A percentile compares a stretch with the other conserved stretches of the same genome.
These are phyloP conservation scores for Actinia equina DNA, from an alignment of 64 coral and sea anemone genomes.

Conservation along the genomic window DNA sequence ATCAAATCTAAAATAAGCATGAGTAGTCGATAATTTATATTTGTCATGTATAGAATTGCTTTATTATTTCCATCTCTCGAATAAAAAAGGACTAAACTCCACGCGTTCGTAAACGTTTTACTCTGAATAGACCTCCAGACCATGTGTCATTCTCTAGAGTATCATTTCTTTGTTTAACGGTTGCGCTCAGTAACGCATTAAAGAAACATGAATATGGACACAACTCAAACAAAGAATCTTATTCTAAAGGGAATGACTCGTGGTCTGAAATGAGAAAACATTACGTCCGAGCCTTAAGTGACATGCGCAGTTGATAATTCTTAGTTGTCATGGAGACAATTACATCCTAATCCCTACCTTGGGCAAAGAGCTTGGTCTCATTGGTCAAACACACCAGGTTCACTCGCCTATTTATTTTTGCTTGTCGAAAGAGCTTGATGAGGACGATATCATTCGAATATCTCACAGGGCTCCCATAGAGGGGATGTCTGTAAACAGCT, in stretches of 20 bases:
- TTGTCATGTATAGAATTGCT: background rate
- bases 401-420: constrained; percentile 4
- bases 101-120: too few relatives aligned
- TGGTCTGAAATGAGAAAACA: too few relatives aligned
- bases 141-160: too few relatives aligned
- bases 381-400: constrained; percentile 1
- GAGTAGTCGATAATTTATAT: background rate
- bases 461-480: background rate
- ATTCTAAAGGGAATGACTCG: too few relatives aligned
- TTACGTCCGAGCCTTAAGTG: background rate
- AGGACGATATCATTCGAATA: constrained; percentile 4
- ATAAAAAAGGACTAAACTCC: too few relatives aligned
- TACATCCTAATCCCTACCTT: background rate
- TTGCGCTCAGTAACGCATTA: too few relatives aligned
- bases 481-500: background rate
- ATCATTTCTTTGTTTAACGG: too few relatives aligned
- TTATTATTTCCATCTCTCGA: background rate
- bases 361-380: background rate
- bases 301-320: background rate
- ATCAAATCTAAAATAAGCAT: too few relatives aligned
- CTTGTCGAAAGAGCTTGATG: background rate
- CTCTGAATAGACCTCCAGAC: background rate
- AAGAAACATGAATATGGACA: too few relatives aligned
- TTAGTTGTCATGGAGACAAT: background rate
- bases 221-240: too few relatives aligned